A percentile compares a stretch with the other conserved stretches of the same genome.
These are phyloP conservation scores for Haemorhous mexicanus DNA, from an alignment of 2,113 vertebrate genomes.

Conservation along the genomic window DNA sequence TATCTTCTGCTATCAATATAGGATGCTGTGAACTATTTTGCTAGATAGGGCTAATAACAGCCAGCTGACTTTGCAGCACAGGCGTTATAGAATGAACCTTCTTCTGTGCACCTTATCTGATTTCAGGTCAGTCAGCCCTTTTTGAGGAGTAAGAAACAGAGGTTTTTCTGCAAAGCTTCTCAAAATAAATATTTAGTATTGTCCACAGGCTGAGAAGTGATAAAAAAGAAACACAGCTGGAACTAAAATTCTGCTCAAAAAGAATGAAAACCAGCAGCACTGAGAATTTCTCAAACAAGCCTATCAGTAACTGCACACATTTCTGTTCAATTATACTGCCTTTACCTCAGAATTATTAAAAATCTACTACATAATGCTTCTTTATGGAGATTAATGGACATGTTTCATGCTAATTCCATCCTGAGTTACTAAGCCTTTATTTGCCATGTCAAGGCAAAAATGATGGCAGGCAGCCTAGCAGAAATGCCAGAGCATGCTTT, in stretches of 20 bases:
- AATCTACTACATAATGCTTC: slow-evolving; percentile 22
- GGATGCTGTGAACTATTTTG: slow-evolving; percentile 23
- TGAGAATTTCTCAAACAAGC: background rate
- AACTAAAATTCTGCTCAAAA: slow-evolving; percentile 28
- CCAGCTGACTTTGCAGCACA: background rate
- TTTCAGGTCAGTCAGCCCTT: background rate
- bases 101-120: background rate
- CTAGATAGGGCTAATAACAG: slow-evolving; percentile 23
- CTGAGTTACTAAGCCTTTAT: slow-evolving; percentile 60
- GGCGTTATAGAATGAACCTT: background rate
- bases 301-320: slow-evolving; percentile 26
- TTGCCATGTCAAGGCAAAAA: slow-evolving; percentile 61
- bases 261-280: background rate
- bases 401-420: slow-evolving; percentile 68
- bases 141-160: background rate
- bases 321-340: slow-evolving; percentile 1
- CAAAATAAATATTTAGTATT: background rate
- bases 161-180: background rate
- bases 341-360: slow-evolving; percentile 49
- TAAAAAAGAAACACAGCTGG: background rate
- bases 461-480: slow-evolving; percentile 65
- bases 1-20: slow-evolving; percentile 36
- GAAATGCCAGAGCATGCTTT: slow-evolving; percentile 67
- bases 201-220: background rate
- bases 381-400: slow-evolving; percentile 65